A percentile compares a stretch with the other conserved stretches of the same genome.
These are phyloP conservation scores for Antedon mediterranea DNA, from an alignment of 53 echinoderm and acorn worm species.

Conservation along the genomic window DNA sequence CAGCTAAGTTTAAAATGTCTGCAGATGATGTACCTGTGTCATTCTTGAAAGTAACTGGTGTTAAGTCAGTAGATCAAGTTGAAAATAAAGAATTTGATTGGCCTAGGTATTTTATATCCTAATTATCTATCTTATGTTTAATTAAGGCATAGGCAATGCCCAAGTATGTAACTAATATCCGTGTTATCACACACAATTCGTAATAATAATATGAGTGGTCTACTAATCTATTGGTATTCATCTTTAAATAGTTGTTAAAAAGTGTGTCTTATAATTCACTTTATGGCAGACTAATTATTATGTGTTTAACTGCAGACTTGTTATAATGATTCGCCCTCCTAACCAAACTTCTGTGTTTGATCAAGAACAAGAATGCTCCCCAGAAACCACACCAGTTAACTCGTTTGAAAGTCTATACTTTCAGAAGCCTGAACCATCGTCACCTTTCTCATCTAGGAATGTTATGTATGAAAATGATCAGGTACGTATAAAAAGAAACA, in stretches of 20 bases:
- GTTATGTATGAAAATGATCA: constrained; percentile 89
- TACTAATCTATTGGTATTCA: no score
- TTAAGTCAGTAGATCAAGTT: constrained; percentile 18
- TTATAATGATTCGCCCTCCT: constrained; percentile 35
- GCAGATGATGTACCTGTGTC: constrained; percentile 34
- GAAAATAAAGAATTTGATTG: constrained; percentile 67
- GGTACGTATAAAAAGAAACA: constrained; percentile 30
- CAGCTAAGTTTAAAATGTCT: constrained; percentile 48
- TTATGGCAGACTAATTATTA: no score
- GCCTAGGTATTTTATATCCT: constrained; percentile 98
- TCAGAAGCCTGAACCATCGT: constrained; percentile 44
- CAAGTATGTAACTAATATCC: no score
- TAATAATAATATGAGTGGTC: no score
- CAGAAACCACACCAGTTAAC: constrained; percentile 15
- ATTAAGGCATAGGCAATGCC: no score
- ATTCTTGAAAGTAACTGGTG: constrained; percentile 25
- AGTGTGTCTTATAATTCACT: no score
- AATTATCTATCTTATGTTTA: no score
- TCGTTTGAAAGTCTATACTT: constrained; percentile 41
- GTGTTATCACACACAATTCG: no score
- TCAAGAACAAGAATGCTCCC: constrained; percentile 25
- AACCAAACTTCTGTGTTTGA: constrained; percentile 52
- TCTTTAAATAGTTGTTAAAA: no score
- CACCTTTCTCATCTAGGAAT: constrained; percentile 73
- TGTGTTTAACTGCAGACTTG: constrained; percentile 20